Base-by-base conservation (phyloP, 2,888 invertebrate species). In the Ametastegia equiseti region DNA sequence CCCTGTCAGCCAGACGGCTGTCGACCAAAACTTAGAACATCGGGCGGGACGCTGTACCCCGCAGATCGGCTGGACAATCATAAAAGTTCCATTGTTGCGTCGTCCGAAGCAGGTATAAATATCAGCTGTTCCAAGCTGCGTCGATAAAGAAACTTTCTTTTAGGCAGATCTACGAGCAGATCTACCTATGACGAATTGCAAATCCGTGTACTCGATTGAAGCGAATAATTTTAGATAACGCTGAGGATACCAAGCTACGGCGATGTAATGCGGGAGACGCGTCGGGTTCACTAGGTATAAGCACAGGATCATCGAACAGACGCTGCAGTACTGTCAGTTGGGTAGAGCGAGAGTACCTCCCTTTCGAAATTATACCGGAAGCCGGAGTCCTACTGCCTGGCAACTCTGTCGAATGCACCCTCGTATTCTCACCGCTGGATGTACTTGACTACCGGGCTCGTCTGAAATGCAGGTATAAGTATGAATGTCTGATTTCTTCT, bases 371-470 rank as follows among this genome's bases (percentile, higher is more conserved):
- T 13, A 75, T 36, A 54, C 50, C 75, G 11, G 23, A 87, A 13
- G 91, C 87, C 73, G 92, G 91, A 13, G 92, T 92, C 79, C 88
- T 95, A 11, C 87, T 89, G 2, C 93, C 94, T 0, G 90, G 89
- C 1, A 88, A 93, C 86, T 91, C 83, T 23, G 84, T 89, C 80
- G 86, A 86, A 11, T 94, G 93, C 84, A 92, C 86, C 77, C 90
- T 94, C 0, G 93, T 91, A 2, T 95, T 95, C 89, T 89, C 92
- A 2, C 95, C 95, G 0, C 86, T 92, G 27, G 93, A 94, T 79
- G 93, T 94, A 19, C 93, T 93, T 83, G 90, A 93, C 71, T 94
- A 94, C 83, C 84, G 90, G 90, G 93, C 93, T 80, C 92, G 93
- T 84, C 90, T 95, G 54, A 92, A 92, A 83, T 93, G 94, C 50